Base-by-base conservation (phyloP, 2,113 vertebrate genomes). In the Cyprinus carpio region DNA sequence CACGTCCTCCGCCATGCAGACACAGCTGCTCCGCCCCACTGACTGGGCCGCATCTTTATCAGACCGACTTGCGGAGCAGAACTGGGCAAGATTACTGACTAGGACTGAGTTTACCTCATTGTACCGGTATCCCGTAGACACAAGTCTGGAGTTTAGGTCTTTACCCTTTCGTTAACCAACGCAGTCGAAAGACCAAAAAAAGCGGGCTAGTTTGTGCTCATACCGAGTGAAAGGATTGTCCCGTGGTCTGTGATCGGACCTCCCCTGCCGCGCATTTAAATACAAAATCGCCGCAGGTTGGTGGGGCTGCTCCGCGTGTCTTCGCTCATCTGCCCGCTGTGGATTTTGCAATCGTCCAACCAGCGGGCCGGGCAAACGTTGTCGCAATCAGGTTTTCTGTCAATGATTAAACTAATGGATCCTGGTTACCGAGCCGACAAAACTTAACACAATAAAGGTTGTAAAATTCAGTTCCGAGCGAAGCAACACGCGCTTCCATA, bases 21-120 rank as follows among this genome's bases (percentile, higher is more conserved):
- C n/a, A n/a, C n/a, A 90, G 83, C 74, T 91, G 74, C 54, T 91
- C n/a, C n/a, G n/a, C 87, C 72, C 23, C 75, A 1, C 25, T 54
- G 51, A 31, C 71, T 18, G 69, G 29, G 25, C 34, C 87, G 37
- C n/a, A n/a, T n/a, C n/a, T n/a, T 40, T 27, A 49, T 71, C 65
- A 60, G 74, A 37, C n/a, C 60, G 76, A 74, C 67, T 84, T 81
- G n/a, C n/a, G 8, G 79, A 71, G 49, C 31, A 62, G 5, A 82
- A 69, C 27, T 85, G 83, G 7, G n/a, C 16, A 20, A 88, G 83
- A 18, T 75, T 80, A 79, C 49, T 79, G 6, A 86, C n/a, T 31
- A 64, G 69, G 40, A 29, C 65, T 79, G n/a, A 79, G 54, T 49
- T 78, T 87, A 34, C n/a, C 84, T 89, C 89, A 91, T 90, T 74